Percentiles rank a stretch among this genome's conserved stretches.
Conservation (phyloP, 30 jellyfish, hydroid and myxozoan species). For the Aurelia aurita complex sp. Pacific region DNA sequence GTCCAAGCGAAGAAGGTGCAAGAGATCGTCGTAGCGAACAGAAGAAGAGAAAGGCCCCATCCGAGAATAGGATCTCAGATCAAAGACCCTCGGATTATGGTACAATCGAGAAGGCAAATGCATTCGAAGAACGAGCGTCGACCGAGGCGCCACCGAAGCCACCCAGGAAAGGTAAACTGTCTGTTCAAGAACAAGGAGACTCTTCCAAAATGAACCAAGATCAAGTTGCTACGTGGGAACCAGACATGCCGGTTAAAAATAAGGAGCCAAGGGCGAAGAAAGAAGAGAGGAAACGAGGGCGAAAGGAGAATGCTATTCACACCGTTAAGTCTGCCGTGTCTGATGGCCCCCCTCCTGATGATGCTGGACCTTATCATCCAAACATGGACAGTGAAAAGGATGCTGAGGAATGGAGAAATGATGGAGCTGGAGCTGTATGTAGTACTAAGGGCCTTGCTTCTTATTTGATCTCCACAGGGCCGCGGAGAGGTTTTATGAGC, state of each 20-base stretch:
- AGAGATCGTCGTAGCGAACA: slow-evolving; percentile 8
- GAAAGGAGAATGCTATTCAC: neutral
- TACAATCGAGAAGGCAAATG: no score
- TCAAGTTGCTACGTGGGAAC: neutral
- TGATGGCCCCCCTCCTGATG: neutral
- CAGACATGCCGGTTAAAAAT: neutral
- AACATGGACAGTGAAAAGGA: neutral
- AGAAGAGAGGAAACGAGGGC: slow-evolving; percentile 20
- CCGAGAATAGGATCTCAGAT: no score
- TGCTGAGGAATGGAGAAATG: no score
- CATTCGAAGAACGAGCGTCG: neutral
- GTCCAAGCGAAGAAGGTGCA: slow-evolving; percentile 2
- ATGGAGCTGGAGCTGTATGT: no score
- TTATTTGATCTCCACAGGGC: no score
- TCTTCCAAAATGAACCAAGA: neutral
- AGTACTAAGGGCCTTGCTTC: no score
- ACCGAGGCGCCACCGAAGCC: slow-evolving; percentile 61
- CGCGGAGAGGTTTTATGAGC: no score
- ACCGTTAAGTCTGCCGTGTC: neutral
- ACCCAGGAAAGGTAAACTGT: slow-evolving; percentile 40
- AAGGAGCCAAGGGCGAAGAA: neutral
- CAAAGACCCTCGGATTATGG: no score
- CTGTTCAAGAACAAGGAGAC: neutral
- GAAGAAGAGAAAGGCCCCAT: slow-evolving; percentile 41
- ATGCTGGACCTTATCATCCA: neutral